Evolutionary conservation across 1,140 invertebrate species (phyloP), one percentile per base, ranked within the genome.

Genomic region (Solenopsis invicta): DNA sequence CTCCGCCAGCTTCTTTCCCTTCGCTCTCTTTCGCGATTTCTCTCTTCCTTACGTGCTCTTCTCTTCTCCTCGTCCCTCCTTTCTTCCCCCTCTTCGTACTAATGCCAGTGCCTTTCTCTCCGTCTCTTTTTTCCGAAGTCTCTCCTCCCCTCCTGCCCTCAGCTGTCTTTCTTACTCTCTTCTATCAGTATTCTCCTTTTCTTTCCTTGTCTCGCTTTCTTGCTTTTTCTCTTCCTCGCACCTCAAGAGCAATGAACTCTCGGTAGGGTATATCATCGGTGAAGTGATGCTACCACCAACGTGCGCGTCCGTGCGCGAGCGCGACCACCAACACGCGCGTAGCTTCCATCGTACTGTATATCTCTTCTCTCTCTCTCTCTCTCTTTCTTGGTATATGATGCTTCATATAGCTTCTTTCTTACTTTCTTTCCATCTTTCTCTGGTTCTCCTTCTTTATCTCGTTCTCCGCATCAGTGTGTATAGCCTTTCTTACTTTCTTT

Each of bases 161-260:
- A 24, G 16, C 67, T 61, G 5, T 82, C 78, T 71, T 41, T 71
- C 66, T 81, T 37, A 82, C 77, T 75, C 56, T 50, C 45, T 71
- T 77, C 61, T 54, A 54, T 62, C 24, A 48, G 21, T 50, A 69
- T 56, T 62, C 71, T 48, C 45, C 41, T 48, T 81, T 56, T 61
- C 54, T 61, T 61, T 85, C 64, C 50, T 76, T 87, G 21, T 56
- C 85, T 81, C 84, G 59, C 41, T 12, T 12, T 62, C 34, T 61
- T 29, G 50, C 59, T 80, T 84, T 87, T 50, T 90, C 91, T 91
- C 74, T 82, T 61, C 64, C 91, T 93, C 91, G 91, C 91, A 93
- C 91, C 93, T 90, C 87, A 92, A 93, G 94, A 94, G 94, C 94
- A 95, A 94, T 95, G 94, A 95, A 95, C 94, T 95, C 88, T 91